phyloP scores from a whole-genome alignment of 2,888 invertebrate species.

The Apoda limacodes region DNA sequence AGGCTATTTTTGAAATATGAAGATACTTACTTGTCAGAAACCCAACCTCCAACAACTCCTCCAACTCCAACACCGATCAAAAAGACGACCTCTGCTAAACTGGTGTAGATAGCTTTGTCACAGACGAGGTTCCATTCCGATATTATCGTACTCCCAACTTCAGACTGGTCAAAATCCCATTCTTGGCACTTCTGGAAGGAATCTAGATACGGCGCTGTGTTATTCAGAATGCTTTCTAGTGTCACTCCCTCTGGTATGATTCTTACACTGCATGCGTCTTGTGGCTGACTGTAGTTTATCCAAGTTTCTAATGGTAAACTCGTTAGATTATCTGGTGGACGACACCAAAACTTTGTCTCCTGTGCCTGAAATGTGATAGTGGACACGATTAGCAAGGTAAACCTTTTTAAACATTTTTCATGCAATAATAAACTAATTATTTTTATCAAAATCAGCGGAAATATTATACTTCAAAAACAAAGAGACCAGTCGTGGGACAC shows the following conservation, averaged over 20 bases:
- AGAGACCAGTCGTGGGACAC: no score
- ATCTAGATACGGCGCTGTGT: conserved; percentile 43
- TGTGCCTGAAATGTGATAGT: conserved; percentile 64
- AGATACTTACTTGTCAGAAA: conserved; percentile 75
- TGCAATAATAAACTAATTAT: no score
- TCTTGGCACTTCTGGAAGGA: conserved; percentile 62
- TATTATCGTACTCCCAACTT: conserved; percentile 75
- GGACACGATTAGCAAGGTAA: neutral
- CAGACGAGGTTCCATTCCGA: conserved; percentile 84
- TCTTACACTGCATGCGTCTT: conserved; percentile 69
- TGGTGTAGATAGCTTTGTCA: conserved; percentile 75
- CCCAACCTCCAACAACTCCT: conserved; percentile 81
- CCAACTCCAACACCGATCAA: conserved; percentile 81
- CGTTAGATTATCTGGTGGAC: conserved; percentile 67
- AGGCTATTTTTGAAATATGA: no score
- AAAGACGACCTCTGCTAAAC: conserved; percentile 82
- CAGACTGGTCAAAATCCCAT: conserved; percentile 72
- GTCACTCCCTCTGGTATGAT: conserved; percentile 47
- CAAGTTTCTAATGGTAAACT: conserved; percentile 67
- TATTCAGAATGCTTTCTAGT: conserved; percentile 42
- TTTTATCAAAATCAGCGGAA: no score
- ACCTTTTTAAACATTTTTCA: neutral
- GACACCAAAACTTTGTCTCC: conserved; percentile 77
- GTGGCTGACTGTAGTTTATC: conserved; percentile 76
- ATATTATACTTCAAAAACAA: no score